Evolutionary conservation across 2,113 vertebrate species (phyloP), one percentile per base, ranked within the genome.

Genomic region (Pomatostomus ruficeps): DNA sequence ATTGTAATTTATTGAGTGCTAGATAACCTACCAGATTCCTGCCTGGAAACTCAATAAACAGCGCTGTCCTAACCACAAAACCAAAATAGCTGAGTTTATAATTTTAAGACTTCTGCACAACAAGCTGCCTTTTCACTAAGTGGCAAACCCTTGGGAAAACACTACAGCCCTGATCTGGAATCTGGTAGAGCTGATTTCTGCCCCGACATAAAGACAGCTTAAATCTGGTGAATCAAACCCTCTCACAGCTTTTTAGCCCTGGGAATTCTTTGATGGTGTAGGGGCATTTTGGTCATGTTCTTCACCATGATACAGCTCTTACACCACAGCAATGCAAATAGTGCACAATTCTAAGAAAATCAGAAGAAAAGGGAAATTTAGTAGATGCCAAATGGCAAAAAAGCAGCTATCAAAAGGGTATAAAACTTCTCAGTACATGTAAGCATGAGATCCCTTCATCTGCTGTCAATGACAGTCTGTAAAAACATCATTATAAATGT

Each of bases 61-160:
- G 84, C 91, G 95, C 74, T 83, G 81, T 95, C 94, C 81, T 94
- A 92, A 92, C 96, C 94, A 89, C 95, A 93, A 95, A 96, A 96
- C 91, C 93, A 73, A 96, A 95, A 91, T 81, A 94, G 76, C 83
- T 62, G 65, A 91, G 76, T 77, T 77, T 55, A 51, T 46, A 88
- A 63, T 88, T 83, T 55, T 43, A 86, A 92, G 72, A 73, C 49
- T 89, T 85, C 42, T 88, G 77, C 4, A 13, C 65, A 95, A 96
- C 93, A 95, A 86, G 81, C 49, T 46, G 38, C 73, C 93, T 82
- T 91, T 96, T 88, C 78, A 91, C 49, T 87, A 95, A 92, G 89
- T 95, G 91, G 91, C 29, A 89, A 96, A 57, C 38, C 65, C 73
- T 67, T 65, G 84, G 80, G 84, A 93, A 95, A 94, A 79, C 49